Percentiles rank a stretch among this genome's conserved stretches.
phyloP scores from a whole-genome alignment of 2,797 vertebrate species.

The Ctenosaura bakeri region DNA sequence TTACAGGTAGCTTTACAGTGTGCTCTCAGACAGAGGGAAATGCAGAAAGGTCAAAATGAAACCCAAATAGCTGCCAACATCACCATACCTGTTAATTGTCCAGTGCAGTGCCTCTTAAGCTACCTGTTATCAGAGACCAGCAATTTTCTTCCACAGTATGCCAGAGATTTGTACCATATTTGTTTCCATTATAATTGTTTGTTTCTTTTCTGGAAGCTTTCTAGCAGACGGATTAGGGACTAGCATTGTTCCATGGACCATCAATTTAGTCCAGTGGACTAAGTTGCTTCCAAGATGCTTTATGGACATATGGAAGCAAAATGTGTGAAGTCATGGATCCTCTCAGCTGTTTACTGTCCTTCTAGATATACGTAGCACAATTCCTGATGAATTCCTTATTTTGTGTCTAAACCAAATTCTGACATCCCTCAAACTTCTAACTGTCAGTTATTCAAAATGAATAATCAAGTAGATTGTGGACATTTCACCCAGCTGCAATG shows the following conservation, averaged over 20 bases:
- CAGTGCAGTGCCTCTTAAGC: too few relatives aligned
- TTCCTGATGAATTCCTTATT: not conserved
- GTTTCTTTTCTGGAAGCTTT: too few relatives aligned
- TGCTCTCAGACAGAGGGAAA: not conserved
- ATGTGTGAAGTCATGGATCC: not conserved
- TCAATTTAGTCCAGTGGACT: too few relatives aligned
- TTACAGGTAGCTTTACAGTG: too few relatives aligned
- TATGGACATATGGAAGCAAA: not conserved
- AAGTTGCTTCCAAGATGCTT: not conserved
- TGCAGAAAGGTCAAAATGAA: not conserved
- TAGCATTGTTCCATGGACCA: too few relatives aligned
- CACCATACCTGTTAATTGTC: not conserved
- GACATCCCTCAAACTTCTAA: not conserved
- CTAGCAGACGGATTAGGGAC: too few relatives aligned
- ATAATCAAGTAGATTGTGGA: constrained; percentile 8
- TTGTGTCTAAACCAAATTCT: not conserved
- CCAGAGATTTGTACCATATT: too few relatives aligned
- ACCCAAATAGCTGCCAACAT: not conserved
- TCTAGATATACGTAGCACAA: not conserved
- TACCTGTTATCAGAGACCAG: too few relatives aligned
- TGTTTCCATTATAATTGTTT: too few relatives aligned
- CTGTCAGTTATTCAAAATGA: not conserved
- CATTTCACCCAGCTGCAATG: not conserved
- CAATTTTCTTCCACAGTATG: too few relatives aligned
- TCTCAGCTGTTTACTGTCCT: not conserved